Evolutionary conservation across 2,113 vertebrate genomes (phyloP).

Genomic region (Struthio camelus): DNA sequence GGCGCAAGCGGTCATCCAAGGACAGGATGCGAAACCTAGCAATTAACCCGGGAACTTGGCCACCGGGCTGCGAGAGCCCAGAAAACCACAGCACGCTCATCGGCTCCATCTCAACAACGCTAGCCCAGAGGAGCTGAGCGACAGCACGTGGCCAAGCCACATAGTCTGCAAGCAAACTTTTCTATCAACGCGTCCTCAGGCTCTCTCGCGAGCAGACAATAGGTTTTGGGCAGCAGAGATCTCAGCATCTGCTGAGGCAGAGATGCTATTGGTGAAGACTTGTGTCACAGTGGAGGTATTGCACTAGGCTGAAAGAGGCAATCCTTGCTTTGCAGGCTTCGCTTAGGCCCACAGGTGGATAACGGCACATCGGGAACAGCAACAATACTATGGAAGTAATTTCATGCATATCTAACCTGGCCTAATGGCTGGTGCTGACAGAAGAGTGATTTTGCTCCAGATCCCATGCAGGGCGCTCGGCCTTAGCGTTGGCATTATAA

Average conservation of each 20-base stretch:
- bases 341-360: background rate
- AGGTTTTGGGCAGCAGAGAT: background rate
- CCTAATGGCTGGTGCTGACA: background rate
- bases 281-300: background rate
- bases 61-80: too few relatives aligned
- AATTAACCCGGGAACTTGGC: background rate
- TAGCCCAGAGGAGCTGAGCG: background rate
- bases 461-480: background rate
- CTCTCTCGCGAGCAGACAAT: background rate
- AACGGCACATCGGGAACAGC: too few relatives aligned
- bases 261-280: background rate
- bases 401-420: background rate
- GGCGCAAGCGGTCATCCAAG: background rate
- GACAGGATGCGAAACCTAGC: background rate
- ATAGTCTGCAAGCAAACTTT: fast-evolving
- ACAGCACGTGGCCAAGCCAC: fast-evolving
- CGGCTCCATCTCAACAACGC: fast-evolving
- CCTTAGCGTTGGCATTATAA: background rate
- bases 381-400: background rate
- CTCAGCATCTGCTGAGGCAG: background rate
- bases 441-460: background rate
- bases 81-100: fast-evolving
- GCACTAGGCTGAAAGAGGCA: fast-evolving
- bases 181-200: fast-evolving
- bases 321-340: background rate